phyloP scores from a whole-genome alignment of 1,140 invertebrate species.

The Tenebrio molitor region DNA sequence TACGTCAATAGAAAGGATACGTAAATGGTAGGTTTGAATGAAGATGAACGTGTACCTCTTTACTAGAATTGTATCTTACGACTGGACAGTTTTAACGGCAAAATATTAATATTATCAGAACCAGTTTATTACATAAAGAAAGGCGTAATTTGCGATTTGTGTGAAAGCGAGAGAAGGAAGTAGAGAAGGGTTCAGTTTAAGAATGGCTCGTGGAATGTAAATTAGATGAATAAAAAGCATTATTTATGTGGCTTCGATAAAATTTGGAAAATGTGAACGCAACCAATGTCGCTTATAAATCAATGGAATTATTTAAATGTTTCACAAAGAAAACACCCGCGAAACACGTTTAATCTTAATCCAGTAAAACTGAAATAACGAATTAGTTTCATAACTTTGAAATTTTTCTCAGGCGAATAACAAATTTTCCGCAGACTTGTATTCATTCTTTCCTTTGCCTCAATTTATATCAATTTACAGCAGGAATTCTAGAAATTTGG shows the following conservation, averaged over 20 bases:
- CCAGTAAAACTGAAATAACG: background rate
- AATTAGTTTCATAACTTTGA: background rate
- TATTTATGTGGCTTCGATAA: conserved; percentile 6
- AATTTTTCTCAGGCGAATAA: conserved; percentile 6
- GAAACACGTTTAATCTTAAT: background rate
- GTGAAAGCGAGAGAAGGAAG: too few relatives aligned
- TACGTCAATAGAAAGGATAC: too few relatives aligned
- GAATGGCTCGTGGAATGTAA: conserved; percentile 1
- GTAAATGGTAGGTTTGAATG: too few relatives aligned
- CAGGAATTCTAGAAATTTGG: background rate
- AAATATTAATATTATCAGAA: too few relatives aligned
- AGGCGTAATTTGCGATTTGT: too few relatives aligned
- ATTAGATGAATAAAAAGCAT: background rate
- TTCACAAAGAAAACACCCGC: background rate
- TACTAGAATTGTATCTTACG: too few relatives aligned
- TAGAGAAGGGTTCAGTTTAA: background rate
- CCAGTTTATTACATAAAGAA: too few relatives aligned
- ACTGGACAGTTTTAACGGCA: too few relatives aligned
- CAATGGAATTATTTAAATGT: background rate
- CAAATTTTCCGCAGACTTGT: conserved; percentile 1
- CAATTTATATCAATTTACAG: conserved; percentile 5
- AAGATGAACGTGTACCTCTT: too few relatives aligned
- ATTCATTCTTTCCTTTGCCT: background rate
- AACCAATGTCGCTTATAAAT: background rate
- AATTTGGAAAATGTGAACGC: conserved; percentile 3